Percentiles rank a stretch among this genome's conserved stretches.
These are phyloP conservation scores for Sialia sialis DNA, from an alignment of 2,113 vertebrate species.

Conservation along the genomic window DNA sequence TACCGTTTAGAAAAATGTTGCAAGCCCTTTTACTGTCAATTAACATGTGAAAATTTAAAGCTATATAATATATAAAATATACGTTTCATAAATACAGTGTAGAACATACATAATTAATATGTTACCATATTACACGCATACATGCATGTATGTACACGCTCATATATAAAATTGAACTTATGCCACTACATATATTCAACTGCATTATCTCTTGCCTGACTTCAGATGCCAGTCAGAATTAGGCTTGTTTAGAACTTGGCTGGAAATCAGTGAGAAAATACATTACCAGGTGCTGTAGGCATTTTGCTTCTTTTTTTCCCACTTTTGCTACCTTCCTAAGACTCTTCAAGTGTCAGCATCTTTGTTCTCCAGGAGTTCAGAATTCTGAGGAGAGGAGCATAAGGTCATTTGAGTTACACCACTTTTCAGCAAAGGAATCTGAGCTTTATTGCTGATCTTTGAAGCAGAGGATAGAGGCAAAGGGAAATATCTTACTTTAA, in stretches of 20 bases:
- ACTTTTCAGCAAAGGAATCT: constrained; percentile 7
- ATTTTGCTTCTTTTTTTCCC: background rate
- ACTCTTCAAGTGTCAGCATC: constrained; percentile 42
- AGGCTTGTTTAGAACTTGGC: background rate
- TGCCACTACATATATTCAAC: background rate
- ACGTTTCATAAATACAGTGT: rapidly evolving
- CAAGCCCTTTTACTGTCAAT: background rate
- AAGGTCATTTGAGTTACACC: constrained; percentile 19
- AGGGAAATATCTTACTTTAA: background rate
- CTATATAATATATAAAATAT: background rate
- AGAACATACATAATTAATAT: background rate
- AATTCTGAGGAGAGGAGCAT: constrained; percentile 7
- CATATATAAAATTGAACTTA: background rate
- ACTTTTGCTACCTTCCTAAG: background rate
- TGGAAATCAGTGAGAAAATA: constrained; percentile 12
- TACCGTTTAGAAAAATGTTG: background rate
- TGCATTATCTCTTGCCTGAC: background rate
- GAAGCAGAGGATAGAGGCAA: background rate
- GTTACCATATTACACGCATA: background rate
- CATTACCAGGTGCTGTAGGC: background rate
- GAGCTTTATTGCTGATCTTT: background rate
- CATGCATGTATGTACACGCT: too few relatives aligned
- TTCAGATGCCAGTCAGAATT: background rate
- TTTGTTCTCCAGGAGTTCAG: constrained; percentile 22
- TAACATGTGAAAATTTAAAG: background rate